Percentiles rank a stretch among this genome's conserved stretches.
phyloP scores from a whole-genome alignment of 2,888 invertebrate species.

The Noctua janthina region DNA sequence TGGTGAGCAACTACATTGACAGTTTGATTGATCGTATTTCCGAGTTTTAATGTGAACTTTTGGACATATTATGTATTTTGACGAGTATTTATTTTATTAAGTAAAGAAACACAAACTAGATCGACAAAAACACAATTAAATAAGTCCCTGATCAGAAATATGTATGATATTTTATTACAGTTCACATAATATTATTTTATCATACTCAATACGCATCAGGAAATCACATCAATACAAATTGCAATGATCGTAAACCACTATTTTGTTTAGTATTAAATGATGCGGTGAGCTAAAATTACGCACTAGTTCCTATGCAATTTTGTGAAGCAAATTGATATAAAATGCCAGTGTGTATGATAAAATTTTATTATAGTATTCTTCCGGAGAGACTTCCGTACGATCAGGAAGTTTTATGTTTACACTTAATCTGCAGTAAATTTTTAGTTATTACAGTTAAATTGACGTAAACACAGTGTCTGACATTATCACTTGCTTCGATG shows the following conservation, averaged over 20 bases:
- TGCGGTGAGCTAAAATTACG: slow-evolving; percentile 32
- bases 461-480: background rate
- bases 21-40: slow-evolving; percentile 39
- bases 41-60: slow-evolving; percentile 32
- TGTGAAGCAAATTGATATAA: slow-evolving; percentile 32
- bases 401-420: slow-evolving; percentile 14
- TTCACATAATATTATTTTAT: background rate
- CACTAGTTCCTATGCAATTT: slow-evolving; percentile 22
- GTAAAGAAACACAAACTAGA: background rate
- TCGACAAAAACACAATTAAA: background rate
- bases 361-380: slow-evolving; percentile 14
- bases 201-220: background rate
- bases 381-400: slow-evolving; percentile 21
- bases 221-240: slow-evolving; percentile 31
- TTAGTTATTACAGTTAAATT: background rate
- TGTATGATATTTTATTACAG: background rate
- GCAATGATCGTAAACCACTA: slow-evolving; percentile 24
- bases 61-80: slow-evolving; percentile 34
- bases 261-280: slow-evolving; percentile 29
- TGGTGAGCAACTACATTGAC: slow-evolving; percentile 55
- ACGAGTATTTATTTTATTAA: background rate
- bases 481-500: too few species aligned
- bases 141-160: background rate
- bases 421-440: background rate
- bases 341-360: background rate